Evolutionary conservation across 2,797 vertebrate genomes (phyloP).

Genomic region (Bradypus variegatus): DNA sequence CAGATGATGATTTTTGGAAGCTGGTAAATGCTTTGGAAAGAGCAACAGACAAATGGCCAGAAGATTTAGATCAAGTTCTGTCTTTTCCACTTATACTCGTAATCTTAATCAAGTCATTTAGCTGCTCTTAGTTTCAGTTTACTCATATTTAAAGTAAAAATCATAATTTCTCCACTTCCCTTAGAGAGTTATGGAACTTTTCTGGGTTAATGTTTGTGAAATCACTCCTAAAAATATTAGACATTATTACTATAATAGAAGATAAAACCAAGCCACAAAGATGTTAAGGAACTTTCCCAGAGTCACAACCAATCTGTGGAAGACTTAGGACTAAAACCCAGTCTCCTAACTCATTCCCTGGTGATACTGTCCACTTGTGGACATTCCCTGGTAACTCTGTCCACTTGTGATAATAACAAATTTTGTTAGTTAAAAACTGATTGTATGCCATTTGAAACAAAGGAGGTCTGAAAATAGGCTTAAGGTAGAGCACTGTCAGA

Average conservation of each 20-base stretch:
- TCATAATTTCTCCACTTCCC: background rate
- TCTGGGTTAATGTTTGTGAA: constrained; percentile 23
- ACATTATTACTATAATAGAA: background rate
- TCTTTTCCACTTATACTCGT: background rate
- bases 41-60: background rate
- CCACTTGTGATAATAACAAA: background rate
- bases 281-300: background rate
- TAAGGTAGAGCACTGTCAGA: background rate
- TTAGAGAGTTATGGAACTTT: constrained; percentile 3
- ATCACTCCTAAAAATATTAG: background rate
- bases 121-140: background rate
- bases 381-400: too few species aligned
- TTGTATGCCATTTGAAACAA: background rate
- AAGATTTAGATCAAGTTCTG: constrained; percentile 14
- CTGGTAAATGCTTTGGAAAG: constrained; percentile 1
- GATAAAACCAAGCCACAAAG: background rate
- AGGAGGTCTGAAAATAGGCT: background rate
- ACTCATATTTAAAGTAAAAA: constrained; percentile 30
- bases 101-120: constrained; percentile 19
- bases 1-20: background rate
- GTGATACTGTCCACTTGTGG: background rate
- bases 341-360: background rate
- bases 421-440: background rate
- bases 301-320: background rate
- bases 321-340: background rate